A percentile compares a stretch with the other conserved stretches of the same genome.
Evolutionary conservation across 2,797 vertebrate genomes (phyloP).

Genomic region (Eulemur albifrons): DNA sequence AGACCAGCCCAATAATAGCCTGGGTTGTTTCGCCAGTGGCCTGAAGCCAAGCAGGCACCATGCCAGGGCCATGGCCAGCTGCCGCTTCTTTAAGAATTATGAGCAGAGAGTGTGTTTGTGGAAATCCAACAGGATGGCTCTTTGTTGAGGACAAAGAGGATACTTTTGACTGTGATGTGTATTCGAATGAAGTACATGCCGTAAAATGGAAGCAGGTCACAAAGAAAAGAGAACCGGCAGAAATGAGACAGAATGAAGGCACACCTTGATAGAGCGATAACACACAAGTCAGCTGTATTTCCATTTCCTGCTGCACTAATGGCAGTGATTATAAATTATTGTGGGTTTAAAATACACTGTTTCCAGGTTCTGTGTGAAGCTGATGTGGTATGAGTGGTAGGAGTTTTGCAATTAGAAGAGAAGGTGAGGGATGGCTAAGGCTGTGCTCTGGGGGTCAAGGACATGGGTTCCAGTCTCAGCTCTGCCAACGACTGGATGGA

Average conservation of each 20-base stretch:
- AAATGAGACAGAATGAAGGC: conserved; percentile 7
- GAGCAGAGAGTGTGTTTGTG: not conserved
- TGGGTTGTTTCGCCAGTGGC: conserved; percentile 29
- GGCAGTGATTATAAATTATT: not conserved
- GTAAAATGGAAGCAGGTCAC: not conserved
- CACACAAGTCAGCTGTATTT: not conserved
- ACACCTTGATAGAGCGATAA: not conserved
- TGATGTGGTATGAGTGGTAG: not conserved
- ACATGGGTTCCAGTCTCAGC: not conserved
- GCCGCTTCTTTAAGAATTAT: conserved; percentile 16
- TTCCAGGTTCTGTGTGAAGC: not conserved
- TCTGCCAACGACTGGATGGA: not conserved
- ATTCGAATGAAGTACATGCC: not conserved
- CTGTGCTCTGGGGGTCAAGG: not conserved
- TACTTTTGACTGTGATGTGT: not conserved
- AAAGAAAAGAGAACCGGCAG: not conserved
- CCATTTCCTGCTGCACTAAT: not conserved
- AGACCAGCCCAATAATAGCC: conserved; percentile 14
- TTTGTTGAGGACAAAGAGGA: not conserved
- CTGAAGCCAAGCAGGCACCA: not conserved
- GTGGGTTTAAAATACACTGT: not conserved
- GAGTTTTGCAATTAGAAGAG: not conserved
- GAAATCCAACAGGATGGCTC: not conserved
- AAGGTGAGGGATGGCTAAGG: not conserved
- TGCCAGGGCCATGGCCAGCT: not conserved